Base-by-base conservation (phyloP, 2,797 vertebrate genomes). In the Pelodytes ibericus region DNA sequence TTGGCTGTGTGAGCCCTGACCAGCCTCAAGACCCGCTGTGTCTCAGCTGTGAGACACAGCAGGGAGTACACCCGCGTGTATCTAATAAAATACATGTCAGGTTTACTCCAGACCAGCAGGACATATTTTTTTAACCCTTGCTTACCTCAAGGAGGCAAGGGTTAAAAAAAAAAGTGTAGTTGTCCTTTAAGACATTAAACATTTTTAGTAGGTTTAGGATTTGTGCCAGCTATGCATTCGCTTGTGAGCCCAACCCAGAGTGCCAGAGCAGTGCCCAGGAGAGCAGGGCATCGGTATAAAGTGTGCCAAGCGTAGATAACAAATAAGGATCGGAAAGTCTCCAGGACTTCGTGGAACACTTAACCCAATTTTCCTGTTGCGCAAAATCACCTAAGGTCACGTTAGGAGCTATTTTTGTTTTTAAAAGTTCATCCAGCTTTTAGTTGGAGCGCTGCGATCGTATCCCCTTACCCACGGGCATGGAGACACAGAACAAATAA, bases 341-440 rank as follows among this genome's bases (percentile, higher is more conserved):
- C 8, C 71, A 64, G 20, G 22, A 27, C 44, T 24, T 33, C 39
- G 27, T 70, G 66, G 29, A 77, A 72, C 39, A 60, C 68, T 62
- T 24, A 77, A 65, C 58, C 44, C 57, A 29, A 51, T 71, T 80
- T 74, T 15, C 59, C 60, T 59, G 65, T 39, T 56, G 61, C 24
- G 20, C 15, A 57, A 51, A 67, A 72, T 57, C 57, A 57, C 20
- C 65, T 33, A 57, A 61, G 64, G 64, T 69, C 57, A 69, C 33
- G 6, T 15, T 15, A 53, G 29, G 36, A 73, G 64, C 64, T 70
- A 69, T 73, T 74, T 79, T 26, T 20, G 65, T 24, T 68, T 79
- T 47, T 16, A 18, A 64, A 74, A 70, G 60, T 80, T 64, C 60
- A 60, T 58, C 41, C 77, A 80, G 59, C 71, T 74, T 59, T 25